Conservation (phyloP, 2,113 vertebrate genomes). For the Acrocephalus arundinaceus region DNA sequence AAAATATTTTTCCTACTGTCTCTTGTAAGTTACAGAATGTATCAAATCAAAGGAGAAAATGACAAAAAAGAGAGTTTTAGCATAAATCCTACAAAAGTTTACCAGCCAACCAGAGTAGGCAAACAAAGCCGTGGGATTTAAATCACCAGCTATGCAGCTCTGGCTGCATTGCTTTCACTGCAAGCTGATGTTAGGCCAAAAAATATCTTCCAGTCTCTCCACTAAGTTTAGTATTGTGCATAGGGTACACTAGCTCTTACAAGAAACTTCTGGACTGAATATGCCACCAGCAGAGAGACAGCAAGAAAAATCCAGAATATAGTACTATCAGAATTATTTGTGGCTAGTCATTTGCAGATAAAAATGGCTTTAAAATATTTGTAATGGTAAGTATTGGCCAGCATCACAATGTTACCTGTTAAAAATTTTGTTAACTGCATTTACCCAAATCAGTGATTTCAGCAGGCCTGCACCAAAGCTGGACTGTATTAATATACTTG, state of each 20-base stretch:
- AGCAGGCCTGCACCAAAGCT: background rate
- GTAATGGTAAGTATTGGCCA: background rate
- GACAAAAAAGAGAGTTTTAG: background rate
- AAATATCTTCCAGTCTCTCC: background rate
- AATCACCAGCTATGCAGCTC: background rate
- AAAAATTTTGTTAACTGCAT: background rate
- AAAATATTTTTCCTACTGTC: background rate
- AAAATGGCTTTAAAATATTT: background rate
- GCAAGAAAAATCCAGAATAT: background rate
- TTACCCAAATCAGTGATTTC: background rate
- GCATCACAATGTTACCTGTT: background rate
- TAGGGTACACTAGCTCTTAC: background rate
- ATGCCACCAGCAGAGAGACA: background rate
- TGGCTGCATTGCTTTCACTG: background rate
- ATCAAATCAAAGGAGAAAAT: background rate
- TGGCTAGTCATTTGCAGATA: background rate
- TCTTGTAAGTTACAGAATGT: background rate
- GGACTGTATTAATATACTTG: background rate
- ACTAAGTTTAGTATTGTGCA: background rate
- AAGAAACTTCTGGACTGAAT: background rate
- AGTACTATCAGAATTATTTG: background rate
- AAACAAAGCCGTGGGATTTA: background rate
- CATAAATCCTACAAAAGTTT: background rate
- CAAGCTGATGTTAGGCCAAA: background rate
- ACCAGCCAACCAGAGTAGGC: background rate